These are phyloP conservation scores for Berghia stephanieae DNA, from an alignment of 1,140 invertebrate genomes.

Conservation along the genomic window DNA sequence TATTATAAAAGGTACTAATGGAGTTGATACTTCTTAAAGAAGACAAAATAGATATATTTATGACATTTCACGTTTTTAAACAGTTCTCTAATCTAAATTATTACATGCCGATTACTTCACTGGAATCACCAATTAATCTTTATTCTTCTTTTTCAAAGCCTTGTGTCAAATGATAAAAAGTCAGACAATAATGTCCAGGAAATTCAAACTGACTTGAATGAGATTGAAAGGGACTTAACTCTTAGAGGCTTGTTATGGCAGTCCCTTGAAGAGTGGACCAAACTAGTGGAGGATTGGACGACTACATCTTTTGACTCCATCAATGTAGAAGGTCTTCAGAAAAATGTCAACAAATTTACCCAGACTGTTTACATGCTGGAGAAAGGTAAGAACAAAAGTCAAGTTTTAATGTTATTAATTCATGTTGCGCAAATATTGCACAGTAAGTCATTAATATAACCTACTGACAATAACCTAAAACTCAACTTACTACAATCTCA, in stretches of 20 bases:
- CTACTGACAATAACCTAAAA: no score
- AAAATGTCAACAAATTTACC: slow-evolving; percentile 65
- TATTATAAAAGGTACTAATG: no score
- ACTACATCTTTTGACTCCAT: slow-evolving; percentile 63
- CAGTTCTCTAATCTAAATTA: no score
- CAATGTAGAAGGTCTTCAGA: slow-evolving; percentile 63
- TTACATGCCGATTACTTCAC: no score
- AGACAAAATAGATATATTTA: no score
- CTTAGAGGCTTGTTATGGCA: slow-evolving; percentile 65
- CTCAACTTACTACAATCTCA: no score
- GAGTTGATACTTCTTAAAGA: no score
- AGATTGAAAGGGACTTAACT: slow-evolving; percentile 64
- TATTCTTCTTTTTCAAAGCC: neutral
- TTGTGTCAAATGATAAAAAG: slow-evolving; percentile 46
- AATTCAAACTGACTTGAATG: slow-evolving; percentile 61
- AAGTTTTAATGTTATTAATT: no score
- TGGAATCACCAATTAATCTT: neutral
- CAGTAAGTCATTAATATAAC: no score
- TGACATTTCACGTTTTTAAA: no score
- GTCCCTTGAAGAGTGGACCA: slow-evolving; percentile 62
- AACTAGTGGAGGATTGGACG: slow-evolving; percentile 61
- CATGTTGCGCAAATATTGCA: no score
- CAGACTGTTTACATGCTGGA: slow-evolving; percentile 67
- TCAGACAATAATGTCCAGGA: slow-evolving; percentile 59
- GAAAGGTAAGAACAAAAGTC: slow-evolving; percentile 54